Base-by-base conservation (phyloP, 2,888 invertebrate species). In the Dexiosoma caninum region DNA sequence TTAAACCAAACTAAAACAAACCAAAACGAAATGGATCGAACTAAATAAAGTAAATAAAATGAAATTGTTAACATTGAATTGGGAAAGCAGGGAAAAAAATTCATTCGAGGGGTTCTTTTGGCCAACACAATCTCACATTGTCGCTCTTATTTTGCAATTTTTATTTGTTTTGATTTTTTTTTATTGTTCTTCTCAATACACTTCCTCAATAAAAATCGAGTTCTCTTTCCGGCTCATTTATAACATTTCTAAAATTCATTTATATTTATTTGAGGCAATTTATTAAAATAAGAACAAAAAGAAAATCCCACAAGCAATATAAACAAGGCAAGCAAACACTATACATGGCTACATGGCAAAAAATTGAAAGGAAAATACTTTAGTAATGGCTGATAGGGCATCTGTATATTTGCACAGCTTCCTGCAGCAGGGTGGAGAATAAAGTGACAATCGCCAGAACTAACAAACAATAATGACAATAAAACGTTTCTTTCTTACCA, bases 241-340 rank as follows among this genome's bases (percentile, higher is more conserved):
- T 81, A 81, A 81, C 81, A 77, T 81, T 81, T 81, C 81, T 62
- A 77, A 81, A 81, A 77, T 81, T 81, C 77, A 77, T 81, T 81
- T 81, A 77, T 81, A 77, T 81, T 81, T 77, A 81, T 81, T 81
- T 81, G 67, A 72, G 72, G 77, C 77, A 81, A 81, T 81, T 81
- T 81, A 69, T 81, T 81, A 77, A 81, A 81, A 71, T 70, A 59
- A 35, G 35, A 57, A 75, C 55, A 42, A 69, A 70, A 72, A 35
- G 44, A 72, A 60, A 79, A 59, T 75, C 75, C 81, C 71, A 67
- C 67, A 69, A 77, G 77, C 77, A 67, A 74, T 55, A 57, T 53
- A 67, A 72, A 77, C 40, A 76, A 76, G 60, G 9, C 51, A 49
- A 42, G 35, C 40, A 44, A 67, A 70, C 32, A 74, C 53, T 62